Base-by-base conservation (phyloP, 2,797 vertebrate genomes). In the Alca torda region DNA sequence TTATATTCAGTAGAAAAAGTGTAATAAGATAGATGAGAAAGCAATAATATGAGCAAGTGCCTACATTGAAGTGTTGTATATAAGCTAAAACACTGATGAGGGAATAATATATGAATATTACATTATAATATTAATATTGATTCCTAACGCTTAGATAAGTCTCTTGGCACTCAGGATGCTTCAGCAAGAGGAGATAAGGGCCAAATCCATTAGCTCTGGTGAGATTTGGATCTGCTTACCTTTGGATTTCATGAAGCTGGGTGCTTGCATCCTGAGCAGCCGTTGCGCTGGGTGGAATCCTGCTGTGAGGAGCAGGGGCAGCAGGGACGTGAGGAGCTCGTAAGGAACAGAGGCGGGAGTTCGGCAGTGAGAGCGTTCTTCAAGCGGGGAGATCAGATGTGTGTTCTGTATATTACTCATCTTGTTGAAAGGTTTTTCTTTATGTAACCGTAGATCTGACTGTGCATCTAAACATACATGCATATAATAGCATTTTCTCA, bases 181-280 rank as follows among this genome's bases (percentile, higher is more conserved):
- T 95, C 84, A 93, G 78, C 61, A 89, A 65, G 68, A 70, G 92
- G 48, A 93, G 95, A 94, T 96, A 96, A 97, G 86, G 60, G 67
- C 84, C 90, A 95, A 95, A 95, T 95, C 90, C 88, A 89, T 96
- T 97, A 94, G 85, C 69, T 91, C 70, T 89, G 87, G 54, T 81
- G 87, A 91, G 96, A 96, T 96, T 92, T 94, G 90, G 90, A 94
- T 97, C 93, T 89, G 75, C 84, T 95, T 95, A 90, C 94, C 86
- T 96, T 93, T 57, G 92, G 88, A 89, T 95, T 95, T 93, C 45
- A 11, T n/a, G 68, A 77, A 92, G 88, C 83, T 41, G 25, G 75
- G 51, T 6, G 1, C 83, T 88, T 73, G 78, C 78, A 78, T 90
- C 82, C 90, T 4, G 16, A 93, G 87, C 64, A 85, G 89, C 68